phyloP scores from a whole-genome alignment of 2,113 vertebrate species.

The Peucedramus taeniatus region DNA sequence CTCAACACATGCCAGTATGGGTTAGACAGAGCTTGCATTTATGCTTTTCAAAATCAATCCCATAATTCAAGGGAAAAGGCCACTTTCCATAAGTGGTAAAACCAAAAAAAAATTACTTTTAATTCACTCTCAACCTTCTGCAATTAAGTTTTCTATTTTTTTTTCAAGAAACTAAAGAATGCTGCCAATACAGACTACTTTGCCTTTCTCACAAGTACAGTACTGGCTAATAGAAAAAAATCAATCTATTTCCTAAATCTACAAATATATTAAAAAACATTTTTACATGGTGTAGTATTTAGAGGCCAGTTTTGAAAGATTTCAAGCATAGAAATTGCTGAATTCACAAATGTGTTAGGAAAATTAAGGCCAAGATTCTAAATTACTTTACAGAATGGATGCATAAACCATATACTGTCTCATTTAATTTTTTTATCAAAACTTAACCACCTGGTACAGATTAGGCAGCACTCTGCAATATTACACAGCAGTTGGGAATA shows the following conservation, averaged over 20 bases:
- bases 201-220: background rate
- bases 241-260: background rate
- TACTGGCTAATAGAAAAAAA: background rate
- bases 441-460: constrained; percentile 26
- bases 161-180: background rate
- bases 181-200: background rate
- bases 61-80: background rate
- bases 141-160: background rate
- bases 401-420: background rate
- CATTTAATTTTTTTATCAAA: constrained; percentile 25
- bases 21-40: background rate
- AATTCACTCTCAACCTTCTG: background rate
- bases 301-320: background rate
- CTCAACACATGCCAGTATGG: background rate
- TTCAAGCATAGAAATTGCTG: background rate
- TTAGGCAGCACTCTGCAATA: background rate
- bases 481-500: background rate
- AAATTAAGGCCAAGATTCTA: background rate
- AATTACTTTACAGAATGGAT: constrained; percentile 15
- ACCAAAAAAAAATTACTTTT: background rate
- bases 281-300: background rate
- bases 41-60: background rate
- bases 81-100: background rate
- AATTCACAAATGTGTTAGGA: background rate
- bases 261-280: background rate